Conservation (phyloP, 2,888 invertebrate genomes). For the Drosophila sordidula region DNA sequence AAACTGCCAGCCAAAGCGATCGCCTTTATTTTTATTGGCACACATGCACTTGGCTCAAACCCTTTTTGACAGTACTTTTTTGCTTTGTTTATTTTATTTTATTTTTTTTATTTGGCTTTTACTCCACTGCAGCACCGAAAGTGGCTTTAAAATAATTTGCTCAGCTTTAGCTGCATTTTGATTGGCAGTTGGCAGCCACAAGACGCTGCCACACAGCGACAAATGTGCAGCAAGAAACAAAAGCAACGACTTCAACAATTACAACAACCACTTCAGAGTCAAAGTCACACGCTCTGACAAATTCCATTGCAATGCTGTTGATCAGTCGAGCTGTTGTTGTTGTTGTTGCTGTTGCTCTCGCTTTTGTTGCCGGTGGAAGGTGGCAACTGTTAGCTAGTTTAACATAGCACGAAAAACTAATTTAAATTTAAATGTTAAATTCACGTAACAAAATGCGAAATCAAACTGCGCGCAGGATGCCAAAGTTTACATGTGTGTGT, state of each 20-base stretch:
- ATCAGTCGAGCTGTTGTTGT: conserved; percentile 26
- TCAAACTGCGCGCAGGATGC: conserved; percentile 43
- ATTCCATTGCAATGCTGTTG: conserved; percentile 44
- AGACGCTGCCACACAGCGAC: conserved; percentile 5
- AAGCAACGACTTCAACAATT: conserved; percentile 7
- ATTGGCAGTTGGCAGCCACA: conserved; percentile 52
- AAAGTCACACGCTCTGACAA: conserved; percentile 63
- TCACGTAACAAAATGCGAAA: conserved; percentile 69
- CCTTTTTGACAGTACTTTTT: conserved; percentile 23
- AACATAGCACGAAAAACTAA: conserved; percentile 81
- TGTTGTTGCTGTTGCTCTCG: conserved; percentile 11
- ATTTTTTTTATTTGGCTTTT: background rate
- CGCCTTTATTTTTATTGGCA: conserved; percentile 33
- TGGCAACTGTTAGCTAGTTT: conserved; percentile 52
- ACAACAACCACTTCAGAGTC: conserved; percentile 14
- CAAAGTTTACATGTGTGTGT: conserved; percentile 27
- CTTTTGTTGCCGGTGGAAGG: conserved; percentile 38
- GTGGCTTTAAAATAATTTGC: conserved; percentile 28
- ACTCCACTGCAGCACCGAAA: no score
- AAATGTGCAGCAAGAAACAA: conserved; percentile 13
- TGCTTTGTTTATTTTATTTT: background rate
- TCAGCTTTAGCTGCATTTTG: conserved; percentile 27
- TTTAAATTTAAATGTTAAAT: conserved; percentile 81
- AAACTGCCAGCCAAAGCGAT: conserved; percentile 21
- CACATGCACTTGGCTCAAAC: conserved; percentile 21